Percentiles rank a stretch among this genome's conserved stretches.
These are phyloP conservation scores for Branchinecta lynchi DNA, from an alignment of 1,140 invertebrate genomes.

Conservation along the genomic window DNA sequence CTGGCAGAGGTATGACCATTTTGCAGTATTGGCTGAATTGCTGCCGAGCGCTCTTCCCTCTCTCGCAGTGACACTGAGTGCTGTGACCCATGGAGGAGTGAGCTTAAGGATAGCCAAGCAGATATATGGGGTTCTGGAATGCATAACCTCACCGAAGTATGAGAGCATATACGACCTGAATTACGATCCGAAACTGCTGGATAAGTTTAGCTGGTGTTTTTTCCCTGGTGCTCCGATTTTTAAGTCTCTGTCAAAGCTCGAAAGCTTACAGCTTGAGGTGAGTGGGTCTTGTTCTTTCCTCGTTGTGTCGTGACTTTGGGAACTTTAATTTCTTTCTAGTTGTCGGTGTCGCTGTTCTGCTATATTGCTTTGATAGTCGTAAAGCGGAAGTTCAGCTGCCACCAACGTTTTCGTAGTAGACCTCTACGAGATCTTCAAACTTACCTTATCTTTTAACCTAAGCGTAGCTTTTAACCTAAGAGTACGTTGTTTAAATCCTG, in stretches of 20 bases:
- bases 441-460: neutral
- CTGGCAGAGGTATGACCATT: conserved; percentile 77
- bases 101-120: conserved; percentile 38
- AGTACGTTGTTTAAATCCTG: too few species aligned
- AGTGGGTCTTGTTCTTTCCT: neutral
- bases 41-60: conserved; percentile 68
- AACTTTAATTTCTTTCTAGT: neutral
- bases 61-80: conserved; percentile 43
- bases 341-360: neutral
- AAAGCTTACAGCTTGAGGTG: conserved; percentile 14
- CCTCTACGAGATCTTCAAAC: neutral
- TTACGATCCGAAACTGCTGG: conserved; percentile 41
- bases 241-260: conserved; percentile 34
- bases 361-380: neutral
- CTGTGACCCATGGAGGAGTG: conserved; percentile 43
- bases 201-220: conserved; percentile 39
- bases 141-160: conserved; percentile 28
- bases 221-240: conserved; percentile 42
- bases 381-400: neutral
- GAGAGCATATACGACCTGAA: conserved; percentile 38
- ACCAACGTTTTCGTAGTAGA: neutral
- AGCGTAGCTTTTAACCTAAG: neutral
- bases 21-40: conserved; percentile 78
- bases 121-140: conserved; percentile 40
- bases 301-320: too few species aligned